A percentile compares a stretch with the other conserved stretches of the same genome.
Conservation (phyloP, 2,797 vertebrate genomes). For the Tarsius wallacei region DNA sequence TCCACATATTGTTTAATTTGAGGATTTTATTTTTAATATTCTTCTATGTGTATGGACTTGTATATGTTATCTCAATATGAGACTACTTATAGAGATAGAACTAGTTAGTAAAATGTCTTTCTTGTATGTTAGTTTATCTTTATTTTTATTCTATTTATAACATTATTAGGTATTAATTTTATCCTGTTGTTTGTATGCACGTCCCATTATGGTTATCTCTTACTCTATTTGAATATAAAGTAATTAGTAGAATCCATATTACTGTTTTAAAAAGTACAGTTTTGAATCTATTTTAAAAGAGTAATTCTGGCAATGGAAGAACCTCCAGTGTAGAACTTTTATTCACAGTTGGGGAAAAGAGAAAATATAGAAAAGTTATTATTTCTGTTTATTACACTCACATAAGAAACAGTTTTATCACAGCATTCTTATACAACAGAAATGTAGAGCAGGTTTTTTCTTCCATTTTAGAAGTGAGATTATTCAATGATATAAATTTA, state of each 20-base stretch:
- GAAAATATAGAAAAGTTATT: conserved; percentile 41
- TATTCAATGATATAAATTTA: conserved; percentile 16
- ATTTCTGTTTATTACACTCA: background rate
- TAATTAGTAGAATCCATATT: conserved; percentile 17
- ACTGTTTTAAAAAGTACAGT: conserved; percentile 27
- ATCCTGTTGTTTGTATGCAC: background rate
- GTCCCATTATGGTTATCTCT: conserved; percentile 25
- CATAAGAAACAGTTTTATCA: conserved; percentile 42
- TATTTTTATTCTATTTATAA: conserved; percentile 55
- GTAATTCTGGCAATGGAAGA: background rate
- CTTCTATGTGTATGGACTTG: background rate
- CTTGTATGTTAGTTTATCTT: background rate
- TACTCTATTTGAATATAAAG: conserved; percentile 54
- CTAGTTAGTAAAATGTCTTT: conserved; percentile 60
- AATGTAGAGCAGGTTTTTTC: background rate
- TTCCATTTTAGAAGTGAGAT: conserved; percentile 49
- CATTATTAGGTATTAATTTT: conserved; percentile 60
- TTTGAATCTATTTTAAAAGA: conserved; percentile 47
- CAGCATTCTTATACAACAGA: conserved; percentile 38
- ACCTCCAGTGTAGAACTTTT: background rate
- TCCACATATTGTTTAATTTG: background rate
- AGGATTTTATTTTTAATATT: conserved; percentile 57
- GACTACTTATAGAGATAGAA: conserved; percentile 13
- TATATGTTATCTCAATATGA: background rate
- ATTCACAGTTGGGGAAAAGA: background rate